Conservation (phyloP, 2,113 vertebrate genomes). For the Craseonycteris thonglongyai region DNA sequence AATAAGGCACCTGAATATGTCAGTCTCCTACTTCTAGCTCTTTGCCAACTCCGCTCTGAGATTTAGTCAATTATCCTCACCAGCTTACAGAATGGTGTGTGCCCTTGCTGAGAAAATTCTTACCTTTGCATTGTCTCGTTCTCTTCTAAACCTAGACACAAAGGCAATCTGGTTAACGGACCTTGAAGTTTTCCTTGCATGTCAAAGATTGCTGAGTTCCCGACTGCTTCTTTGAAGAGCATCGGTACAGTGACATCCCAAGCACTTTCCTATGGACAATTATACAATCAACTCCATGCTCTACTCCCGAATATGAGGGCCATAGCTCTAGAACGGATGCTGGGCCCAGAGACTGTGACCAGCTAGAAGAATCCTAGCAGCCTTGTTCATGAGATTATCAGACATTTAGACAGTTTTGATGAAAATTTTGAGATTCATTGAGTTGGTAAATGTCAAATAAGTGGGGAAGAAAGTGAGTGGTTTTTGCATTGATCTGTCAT, state of each 20-base stretch:
- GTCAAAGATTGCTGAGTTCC: not conserved
- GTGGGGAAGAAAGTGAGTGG: slow-evolving; percentile 50
- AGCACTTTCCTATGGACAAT: not conserved
- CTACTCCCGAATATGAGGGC: not conserved
- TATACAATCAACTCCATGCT: not conserved
- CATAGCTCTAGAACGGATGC: not conserved
- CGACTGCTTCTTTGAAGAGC: not conserved
- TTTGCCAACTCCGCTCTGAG: not conserved
- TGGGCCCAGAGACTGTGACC: not conserved
- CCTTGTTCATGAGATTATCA: not conserved
- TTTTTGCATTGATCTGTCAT: slow-evolving; percentile 65
- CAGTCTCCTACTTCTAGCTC: not conserved
- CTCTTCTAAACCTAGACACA: not conserved
- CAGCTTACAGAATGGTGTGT: not conserved
- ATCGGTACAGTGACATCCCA: not conserved
- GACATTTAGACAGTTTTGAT: slow-evolving; percentile 1
- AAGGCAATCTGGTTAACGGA: not conserved
- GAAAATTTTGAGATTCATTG: slow-evolving; percentile 52
- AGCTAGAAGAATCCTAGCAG: not conserved
- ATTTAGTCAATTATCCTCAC: accelerated
- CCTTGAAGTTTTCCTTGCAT: accelerated
- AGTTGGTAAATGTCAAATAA: slow-evolving; percentile 35
- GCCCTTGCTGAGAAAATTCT: accelerated
- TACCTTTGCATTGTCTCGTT: accelerated
- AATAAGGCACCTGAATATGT: not conserved